phyloP scores from a whole-genome alignment of 2,797 vertebrate species.

The Lepidocolaptes lacrymiger region DNA sequence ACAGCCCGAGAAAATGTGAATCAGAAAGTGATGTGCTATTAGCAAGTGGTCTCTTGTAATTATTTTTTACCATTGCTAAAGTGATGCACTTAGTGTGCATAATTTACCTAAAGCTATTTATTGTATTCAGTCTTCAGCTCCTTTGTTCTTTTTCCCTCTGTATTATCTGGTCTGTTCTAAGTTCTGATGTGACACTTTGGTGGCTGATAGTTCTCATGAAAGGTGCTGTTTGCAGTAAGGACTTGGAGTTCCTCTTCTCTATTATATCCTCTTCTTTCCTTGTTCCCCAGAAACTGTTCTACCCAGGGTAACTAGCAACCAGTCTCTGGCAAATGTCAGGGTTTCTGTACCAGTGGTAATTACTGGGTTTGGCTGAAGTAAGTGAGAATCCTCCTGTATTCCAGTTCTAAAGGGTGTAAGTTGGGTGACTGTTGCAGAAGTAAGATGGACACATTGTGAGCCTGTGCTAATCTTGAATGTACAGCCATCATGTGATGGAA shows the following conservation, averaged over 20 bases:
- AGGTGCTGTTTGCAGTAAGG: background rate
- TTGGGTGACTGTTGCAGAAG: background rate
- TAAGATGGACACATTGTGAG: background rate
- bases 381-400: background rate
- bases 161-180: background rate
- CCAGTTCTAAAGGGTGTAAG: background rate
- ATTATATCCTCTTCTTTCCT: background rate
- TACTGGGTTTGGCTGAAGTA: background rate
- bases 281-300: background rate
- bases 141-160: background rate
- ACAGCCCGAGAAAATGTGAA: background rate
- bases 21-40: constrained; percentile 7
- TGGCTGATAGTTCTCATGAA: background rate
- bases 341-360: background rate
- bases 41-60: constrained; percentile 32
- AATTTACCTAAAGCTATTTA: background rate
- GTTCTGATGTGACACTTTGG: background rate
- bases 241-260: background rate
- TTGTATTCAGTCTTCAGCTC: background rate
- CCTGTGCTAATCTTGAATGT: background rate
- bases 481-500: background rate
- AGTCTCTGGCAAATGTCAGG: background rate
- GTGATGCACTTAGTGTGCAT: background rate
- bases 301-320: background rate
- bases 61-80: background rate